Base-by-base conservation (phyloP, 1,140 invertebrate species). In the Streblospio benedicti region DNA sequence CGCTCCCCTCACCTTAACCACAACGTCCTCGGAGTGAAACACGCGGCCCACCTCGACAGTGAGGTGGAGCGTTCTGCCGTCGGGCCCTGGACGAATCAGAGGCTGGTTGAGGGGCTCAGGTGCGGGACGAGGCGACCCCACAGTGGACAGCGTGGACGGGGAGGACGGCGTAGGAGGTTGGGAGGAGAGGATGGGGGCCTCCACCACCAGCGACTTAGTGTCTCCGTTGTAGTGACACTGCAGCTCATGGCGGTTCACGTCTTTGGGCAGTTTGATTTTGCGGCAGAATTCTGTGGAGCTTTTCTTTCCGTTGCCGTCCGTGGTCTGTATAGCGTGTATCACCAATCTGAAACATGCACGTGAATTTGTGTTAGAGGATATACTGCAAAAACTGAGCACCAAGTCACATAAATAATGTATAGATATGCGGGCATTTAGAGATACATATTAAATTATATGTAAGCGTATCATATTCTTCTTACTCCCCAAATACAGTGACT, bases 11-110 rank as follows among this genome's bases (percentile, higher is more conserved):
- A 51, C 25, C 60, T 62, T 57, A 9, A 62, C 60, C 12, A 57
- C 35, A 27, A 62, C 53, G 33, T 62, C 60, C 50, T 49, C 32
- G 27, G 60, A 30, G n/a, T 51, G 60, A 38, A 62, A 62, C 23
- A 62, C 31, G 23, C 53, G 38, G 27, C 60, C 53, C n/a, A 62
- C 23, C 41, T 62, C 60, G 18, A 49, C 60, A 12, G 32, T 31
- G 30, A 62, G 54, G 27, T 43, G 43, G 47, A 62, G 31, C 18
- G 43, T 49, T 43, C 43, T 44, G 38, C 51, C 43, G 23, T 56
- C 41, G 16, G 28, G 41, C 6, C 2, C 31, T 20, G 23, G 2
- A 27, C 32, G 4, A 44, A 9, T 12, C 33, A 5, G n/a, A 12
- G 57, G 57, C 31, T n/a, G 32, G 45, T 59, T 59, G 25, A 59